Conservation (phyloP, 2,888 invertebrate genomes). For the Leucoma salicis region DNA sequence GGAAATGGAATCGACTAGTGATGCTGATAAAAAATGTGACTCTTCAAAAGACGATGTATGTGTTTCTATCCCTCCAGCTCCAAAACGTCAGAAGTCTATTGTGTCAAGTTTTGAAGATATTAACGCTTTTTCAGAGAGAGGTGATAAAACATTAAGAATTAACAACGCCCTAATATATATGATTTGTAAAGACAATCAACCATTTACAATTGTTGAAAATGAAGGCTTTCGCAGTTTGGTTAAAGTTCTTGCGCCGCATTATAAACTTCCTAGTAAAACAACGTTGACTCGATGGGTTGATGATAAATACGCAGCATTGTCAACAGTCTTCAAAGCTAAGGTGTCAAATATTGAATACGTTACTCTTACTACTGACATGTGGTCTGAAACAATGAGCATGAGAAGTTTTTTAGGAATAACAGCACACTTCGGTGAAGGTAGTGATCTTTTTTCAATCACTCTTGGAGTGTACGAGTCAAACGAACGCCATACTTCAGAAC, state of each 20-base stretch:
- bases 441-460: slow-evolving; percentile 16
- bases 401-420: slow-evolving; percentile 22
- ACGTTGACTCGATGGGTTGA: slow-evolving; percentile 29
- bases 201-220: slow-evolving; percentile 24
- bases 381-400: slow-evolving; percentile 34
- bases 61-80: slow-evolving; percentile 6
- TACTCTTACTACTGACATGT: slow-evolving; percentile 36
- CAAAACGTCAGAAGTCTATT: slow-evolving; percentile 5
- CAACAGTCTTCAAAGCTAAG: slow-evolving; percentile 1
- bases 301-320: slow-evolving; percentile 29
- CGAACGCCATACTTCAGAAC: slow-evolving; percentile 45
- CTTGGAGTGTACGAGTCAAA: slow-evolving; percentile 43
- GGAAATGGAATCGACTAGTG: background rate
- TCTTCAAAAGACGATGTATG: slow-evolving; percentile 5
- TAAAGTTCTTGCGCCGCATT: slow-evolving; percentile 29
- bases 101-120: slow-evolving; percentile 26
- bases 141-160: slow-evolving; percentile 25
- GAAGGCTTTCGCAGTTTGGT: slow-evolving; percentile 19
- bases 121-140: slow-evolving; percentile 13
- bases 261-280: slow-evolving; percentile 16
- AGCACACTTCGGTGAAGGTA: slow-evolving; percentile 5
- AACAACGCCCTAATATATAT: slow-evolving; percentile 30
- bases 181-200: slow-evolving; percentile 32
- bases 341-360: slow-evolving; percentile 21
- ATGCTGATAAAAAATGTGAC: slow-evolving; percentile 3